These are phyloP conservation scores for Eumacrocentrus americanus DNA, from an alignment of 2,888 invertebrate genomes.

Conservation along the genomic window DNA sequence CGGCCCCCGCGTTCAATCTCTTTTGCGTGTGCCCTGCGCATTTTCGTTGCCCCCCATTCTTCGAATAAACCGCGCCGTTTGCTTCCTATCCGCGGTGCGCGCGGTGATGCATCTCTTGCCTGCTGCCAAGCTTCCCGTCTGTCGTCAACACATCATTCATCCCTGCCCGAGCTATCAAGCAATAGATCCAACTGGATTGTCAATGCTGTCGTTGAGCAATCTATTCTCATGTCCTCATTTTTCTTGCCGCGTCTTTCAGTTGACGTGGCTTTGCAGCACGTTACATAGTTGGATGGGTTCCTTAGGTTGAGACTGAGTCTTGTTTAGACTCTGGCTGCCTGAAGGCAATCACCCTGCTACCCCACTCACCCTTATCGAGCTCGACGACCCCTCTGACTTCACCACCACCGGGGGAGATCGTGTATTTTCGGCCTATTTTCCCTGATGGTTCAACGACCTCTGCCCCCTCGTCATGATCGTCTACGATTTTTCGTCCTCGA, in stretches of 20 bases:
- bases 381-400: too few relatives aligned
- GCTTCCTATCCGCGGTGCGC: constrained; percentile 37
- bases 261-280: background rate
- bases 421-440: too few relatives aligned
- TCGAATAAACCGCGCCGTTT: constrained; percentile 51
- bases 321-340: too few relatives aligned
- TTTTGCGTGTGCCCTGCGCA: constrained; percentile 56
- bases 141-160: too few relatives aligned
- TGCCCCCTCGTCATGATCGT: background rate
- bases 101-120: constrained; percentile 25
- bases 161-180: too few relatives aligned
- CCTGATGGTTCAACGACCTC: constrained; percentile 8
- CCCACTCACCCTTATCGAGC: too few relatives aligned
- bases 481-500: background rate
- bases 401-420: too few relatives aligned
- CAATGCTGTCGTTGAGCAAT: too few relatives aligned
- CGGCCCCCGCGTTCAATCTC: constrained; percentile 48
- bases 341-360: too few relatives aligned
- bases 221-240: background rate
- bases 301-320: too few relatives aligned
- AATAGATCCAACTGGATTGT: too few relatives aligned
- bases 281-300: too few relatives aligned
- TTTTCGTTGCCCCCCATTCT: constrained; percentile 52
- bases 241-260: background rate
- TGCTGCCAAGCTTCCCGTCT: background rate